A percentile compares a stretch with the other conserved stretches of the same genome.
These are phyloP conservation scores for Spodoptera exigua DNA, from an alignment of 2,888 invertebrate genomes.

Conservation along the genomic window DNA sequence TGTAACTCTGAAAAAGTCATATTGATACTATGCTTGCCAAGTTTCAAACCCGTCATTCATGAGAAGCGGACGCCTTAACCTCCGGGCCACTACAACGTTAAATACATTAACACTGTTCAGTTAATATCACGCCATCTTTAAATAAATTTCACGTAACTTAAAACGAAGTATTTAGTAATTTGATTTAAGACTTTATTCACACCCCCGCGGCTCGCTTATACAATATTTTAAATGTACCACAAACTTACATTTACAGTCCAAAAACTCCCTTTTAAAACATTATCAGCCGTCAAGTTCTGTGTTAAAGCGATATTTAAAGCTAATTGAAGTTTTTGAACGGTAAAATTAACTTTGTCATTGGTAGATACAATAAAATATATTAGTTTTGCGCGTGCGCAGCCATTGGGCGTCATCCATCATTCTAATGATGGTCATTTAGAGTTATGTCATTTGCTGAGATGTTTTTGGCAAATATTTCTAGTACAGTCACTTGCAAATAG, in stretches of 20 bases:
- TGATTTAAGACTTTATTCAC: conserved; percentile 52
- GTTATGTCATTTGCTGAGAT: conserved; percentile 58
- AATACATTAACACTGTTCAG: conserved; percentile 34
- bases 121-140: conserved; percentile 30
- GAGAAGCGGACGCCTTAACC: too few species aligned
- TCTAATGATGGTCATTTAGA: conserved; percentile 53
- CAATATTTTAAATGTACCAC: conserved; percentile 32
- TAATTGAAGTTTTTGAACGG: neutral
- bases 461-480: conserved; percentile 59
- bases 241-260: conserved; percentile 18
- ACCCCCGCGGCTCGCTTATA: conserved; percentile 50
- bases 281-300: neutral
- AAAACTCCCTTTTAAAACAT: conserved; percentile 1
- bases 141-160: conserved; percentile 33
- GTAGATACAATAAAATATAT: conserved; percentile 49
- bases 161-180: conserved; percentile 37
- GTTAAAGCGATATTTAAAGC: conserved; percentile 6
- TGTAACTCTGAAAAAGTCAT: too few species aligned
- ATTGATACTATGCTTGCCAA: too few species aligned
- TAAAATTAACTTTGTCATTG: conserved; percentile 35
- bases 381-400: conserved; percentile 53
- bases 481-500: neutral
- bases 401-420: conserved; percentile 57
- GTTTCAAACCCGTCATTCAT: too few species aligned
- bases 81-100: conserved; percentile 11